Conservation (phyloP, 2,797 vertebrate species). For the Botia kubotai region DNA sequence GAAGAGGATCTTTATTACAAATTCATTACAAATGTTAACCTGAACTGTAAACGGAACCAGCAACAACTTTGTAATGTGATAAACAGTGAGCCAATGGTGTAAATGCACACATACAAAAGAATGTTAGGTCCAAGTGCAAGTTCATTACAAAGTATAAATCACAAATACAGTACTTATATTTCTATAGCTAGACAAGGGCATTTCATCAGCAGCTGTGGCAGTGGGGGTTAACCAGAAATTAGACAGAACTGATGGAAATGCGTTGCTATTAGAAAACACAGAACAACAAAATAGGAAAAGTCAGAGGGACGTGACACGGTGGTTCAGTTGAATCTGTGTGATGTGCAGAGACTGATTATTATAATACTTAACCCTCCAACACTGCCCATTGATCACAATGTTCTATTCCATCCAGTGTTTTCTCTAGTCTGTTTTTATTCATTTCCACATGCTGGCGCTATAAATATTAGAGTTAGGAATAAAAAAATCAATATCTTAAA, state of each 20-base stretch:
- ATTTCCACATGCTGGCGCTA: conserved; percentile 4
- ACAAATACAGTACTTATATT: too few species aligned
- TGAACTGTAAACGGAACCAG: not conserved
- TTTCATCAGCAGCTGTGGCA: not conserved
- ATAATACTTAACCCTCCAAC: conserved; percentile 5
- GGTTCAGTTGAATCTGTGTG: not conserved
- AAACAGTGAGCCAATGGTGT: not conserved
- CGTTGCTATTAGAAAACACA: not conserved
- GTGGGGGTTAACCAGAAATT: not conserved
- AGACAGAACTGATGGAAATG: not conserved
- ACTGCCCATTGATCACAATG: conserved; percentile 8
- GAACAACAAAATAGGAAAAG: not conserved
- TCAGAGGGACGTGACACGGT: not conserved
- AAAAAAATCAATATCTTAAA: conserved; percentile 2
- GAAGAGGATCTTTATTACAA: not conserved
- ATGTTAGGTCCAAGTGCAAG: not conserved
- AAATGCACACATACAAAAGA: not conserved
- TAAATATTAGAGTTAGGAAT: not conserved
- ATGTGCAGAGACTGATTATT: conserved; percentile 21
- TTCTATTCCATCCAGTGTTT: conserved; percentile 11
- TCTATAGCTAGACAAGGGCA: too few species aligned
- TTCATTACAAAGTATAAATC: not conserved
- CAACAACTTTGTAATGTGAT: conserved; percentile 2
- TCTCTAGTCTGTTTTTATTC: conserved; percentile 11
- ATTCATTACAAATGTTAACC: not conserved